Evolutionary conservation across 2,888 invertebrate genomes (phyloP), one percentile per base, ranked within the genome.

Genomic region (Gandaritis pyraliata): DNA sequence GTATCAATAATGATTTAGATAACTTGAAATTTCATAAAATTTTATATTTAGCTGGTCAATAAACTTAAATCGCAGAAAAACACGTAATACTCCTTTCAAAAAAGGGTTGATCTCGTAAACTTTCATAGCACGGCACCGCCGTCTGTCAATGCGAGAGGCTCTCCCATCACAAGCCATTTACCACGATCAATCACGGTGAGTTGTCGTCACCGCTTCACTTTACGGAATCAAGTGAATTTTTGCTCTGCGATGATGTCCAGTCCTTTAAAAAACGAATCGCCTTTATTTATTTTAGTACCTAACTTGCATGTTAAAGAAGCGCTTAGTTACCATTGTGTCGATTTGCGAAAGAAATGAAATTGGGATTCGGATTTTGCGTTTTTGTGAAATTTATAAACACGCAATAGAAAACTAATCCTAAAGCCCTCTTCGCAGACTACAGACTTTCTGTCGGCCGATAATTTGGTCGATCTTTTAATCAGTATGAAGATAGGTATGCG

Each of bases 131-230:
- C 76, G 73, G 70, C 77, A 77, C 80, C 76, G 74, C 71, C 68
- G 77, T 75, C 78, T 77, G 78, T 79, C 80, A 74, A 71, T 66
- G 66, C 64, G 68, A 68, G 71, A 66, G 70, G 58, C 48, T 36
- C 29, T 55, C 52, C 58, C 75, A 79, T 80, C 82, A 84, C 84
- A 78, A 83, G 76, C 85, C 85, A 85, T 86, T 87, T 86, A 80
- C 85, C 77, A 76, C 83, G 78, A 87, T 87, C 87, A 86, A 87
- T 87, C 86, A 86, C 83, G 71, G 61, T 73, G 74, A 76, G 75
- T 74, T 73, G 72, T 72, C 75, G 76, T 80, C 82, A 80, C 72
- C 71, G 66, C 79, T 79, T 83, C 83, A 82, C 83, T 85, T 86
- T 81, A 78, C 75, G 74, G 79, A 81, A 85, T 83, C 79, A 81